These are phyloP conservation scores for Rhagoletis zephyria DNA, from an alignment of 1,140 invertebrate species.

Conservation along the genomic window DNA sequence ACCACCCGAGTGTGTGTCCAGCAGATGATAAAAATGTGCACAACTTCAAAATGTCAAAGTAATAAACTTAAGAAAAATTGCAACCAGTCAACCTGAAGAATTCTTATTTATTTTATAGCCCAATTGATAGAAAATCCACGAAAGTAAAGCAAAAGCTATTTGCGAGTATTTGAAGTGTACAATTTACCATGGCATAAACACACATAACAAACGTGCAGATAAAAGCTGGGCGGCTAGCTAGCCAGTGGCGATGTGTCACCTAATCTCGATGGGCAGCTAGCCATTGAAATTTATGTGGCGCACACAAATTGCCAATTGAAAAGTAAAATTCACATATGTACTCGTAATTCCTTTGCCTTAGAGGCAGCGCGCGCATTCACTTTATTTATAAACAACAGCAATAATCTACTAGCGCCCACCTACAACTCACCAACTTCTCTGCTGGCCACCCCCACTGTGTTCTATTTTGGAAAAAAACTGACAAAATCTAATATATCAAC, in stretches of 20 bases:
- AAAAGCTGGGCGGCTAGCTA: background rate
- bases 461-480: too few relatives aligned
- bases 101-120: constrained; percentile 48
- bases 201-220: background rate
- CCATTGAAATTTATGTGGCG: constrained; percentile 50
- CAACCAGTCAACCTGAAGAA: constrained; percentile 42
- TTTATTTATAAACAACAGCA: constrained; percentile 40
- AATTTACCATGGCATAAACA: background rate
- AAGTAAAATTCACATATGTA: constrained; percentile 29
- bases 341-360: constrained; percentile 2
- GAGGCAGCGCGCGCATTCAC: background rate
- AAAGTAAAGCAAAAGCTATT: constrained; percentile 9
- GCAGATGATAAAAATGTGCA: constrained; percentile 12
- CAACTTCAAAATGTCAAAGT: constrained; percentile 38
- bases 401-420: background rate
- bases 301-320: constrained; percentile 50
- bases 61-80: constrained; percentile 47
- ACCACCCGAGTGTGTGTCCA: background rate
- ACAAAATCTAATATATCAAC: too few relatives aligned
- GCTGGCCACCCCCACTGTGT: background rate
- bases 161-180: background rate
- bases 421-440: background rate
- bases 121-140: constrained; percentile 39
- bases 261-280: constrained; percentile 40
- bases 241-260: constrained; percentile 42